Evolutionary conservation across 2,888 invertebrate genomes (phyloP).

Genomic region (Coenonympha arcania): DNA sequence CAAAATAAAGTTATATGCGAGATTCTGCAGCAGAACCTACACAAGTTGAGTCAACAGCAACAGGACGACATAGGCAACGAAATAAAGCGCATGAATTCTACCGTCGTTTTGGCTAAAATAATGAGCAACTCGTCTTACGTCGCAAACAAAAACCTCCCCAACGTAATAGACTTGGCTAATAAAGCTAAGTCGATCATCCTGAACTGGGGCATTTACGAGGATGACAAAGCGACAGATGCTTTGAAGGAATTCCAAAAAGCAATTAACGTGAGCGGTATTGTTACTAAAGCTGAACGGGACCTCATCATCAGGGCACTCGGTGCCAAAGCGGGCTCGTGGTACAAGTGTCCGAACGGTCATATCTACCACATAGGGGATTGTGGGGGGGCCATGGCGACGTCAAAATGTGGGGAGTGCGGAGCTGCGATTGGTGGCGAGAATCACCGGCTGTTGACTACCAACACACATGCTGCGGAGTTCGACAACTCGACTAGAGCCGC

Average conservation of each 20-base stretch:
- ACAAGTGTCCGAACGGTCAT: slow-evolving; percentile 81
- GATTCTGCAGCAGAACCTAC: slow-evolving; percentile 34
- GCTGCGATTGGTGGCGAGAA: slow-evolving; percentile 67
- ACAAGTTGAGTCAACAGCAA: slow-evolving; percentile 56
- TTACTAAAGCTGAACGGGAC: slow-evolving; percentile 54
- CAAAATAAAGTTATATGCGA: slow-evolving; percentile 38
- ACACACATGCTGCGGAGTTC: slow-evolving; percentile 69
- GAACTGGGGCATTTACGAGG: slow-evolving; percentile 35
- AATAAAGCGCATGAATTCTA: slow-evolving; percentile 47
- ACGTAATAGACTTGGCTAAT: slow-evolving; percentile 30
- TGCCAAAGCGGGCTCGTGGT: slow-evolving; percentile 78
- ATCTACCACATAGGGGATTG: slow-evolving; percentile 78
- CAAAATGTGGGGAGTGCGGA: slow-evolving; percentile 75
- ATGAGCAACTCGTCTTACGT: slow-evolving; percentile 30
- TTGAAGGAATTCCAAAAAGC: slow-evolving; percentile 38
- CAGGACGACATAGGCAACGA: slow-evolving; percentile 52
- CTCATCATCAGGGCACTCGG: slow-evolving; percentile 75
- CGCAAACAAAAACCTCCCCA: slow-evolving; percentile 14
- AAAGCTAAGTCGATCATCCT: slow-evolving; percentile 37
- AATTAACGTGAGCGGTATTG: slow-evolving; percentile 38
- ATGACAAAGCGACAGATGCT: slow-evolving; percentile 32
- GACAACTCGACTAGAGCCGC: slow-evolving; percentile 68
- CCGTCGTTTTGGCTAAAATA: slow-evolving; percentile 44
- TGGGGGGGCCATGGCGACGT: slow-evolving; percentile 75
- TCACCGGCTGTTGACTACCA: slow-evolving; percentile 63